Percentiles rank a stretch among this genome's conserved stretches.
These are phyloP conservation scores for Liopterus haemorrhoidalis DNA, from an alignment of 2,888 invertebrate genomes.

Conservation along the genomic window DNA sequence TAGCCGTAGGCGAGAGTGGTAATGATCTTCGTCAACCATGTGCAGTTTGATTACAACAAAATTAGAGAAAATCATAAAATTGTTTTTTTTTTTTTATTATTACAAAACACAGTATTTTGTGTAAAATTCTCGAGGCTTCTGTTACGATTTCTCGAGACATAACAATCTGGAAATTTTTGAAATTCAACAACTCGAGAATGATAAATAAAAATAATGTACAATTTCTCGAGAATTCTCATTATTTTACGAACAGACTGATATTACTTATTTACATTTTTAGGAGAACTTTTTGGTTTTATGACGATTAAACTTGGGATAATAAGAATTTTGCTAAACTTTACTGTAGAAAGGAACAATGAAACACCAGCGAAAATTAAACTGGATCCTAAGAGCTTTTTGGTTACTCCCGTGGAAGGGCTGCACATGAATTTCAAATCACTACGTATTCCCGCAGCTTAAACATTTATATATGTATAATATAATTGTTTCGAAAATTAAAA, in stretches of 20 bases:
- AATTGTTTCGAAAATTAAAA: background rate
- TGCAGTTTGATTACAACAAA: too few species aligned
- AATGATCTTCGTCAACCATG: too few species aligned
- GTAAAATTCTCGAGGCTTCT: background rate
- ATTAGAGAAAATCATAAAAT: background rate
- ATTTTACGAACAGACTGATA: constrained; percentile 4
- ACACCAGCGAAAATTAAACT: constrained; percentile 38
- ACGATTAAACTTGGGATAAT: constrained; percentile 41
- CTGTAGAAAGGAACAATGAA: constrained; percentile 35
- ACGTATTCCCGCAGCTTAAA: constrained; percentile 19
- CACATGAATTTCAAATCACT: constrained; percentile 34
- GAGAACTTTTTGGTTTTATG: constrained; percentile 41
- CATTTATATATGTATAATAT: background rate
- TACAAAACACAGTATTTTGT: background rate
- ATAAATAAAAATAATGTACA: too few species aligned
- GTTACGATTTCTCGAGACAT: too few species aligned
- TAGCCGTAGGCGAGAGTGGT: too few species aligned
- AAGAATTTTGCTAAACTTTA: constrained; percentile 37
- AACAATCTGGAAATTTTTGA: too few species aligned
- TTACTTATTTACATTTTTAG: constrained; percentile 33
- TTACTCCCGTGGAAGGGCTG: constrained; percentile 38
- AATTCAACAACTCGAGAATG: too few species aligned
- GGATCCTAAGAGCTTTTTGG: constrained; percentile 39
- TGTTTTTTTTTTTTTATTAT: background rate
- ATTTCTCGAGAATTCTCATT: too few species aligned